Conservation (phyloP, 2,113 vertebrate species). For the Melanotaenia duboulayi region DNA sequence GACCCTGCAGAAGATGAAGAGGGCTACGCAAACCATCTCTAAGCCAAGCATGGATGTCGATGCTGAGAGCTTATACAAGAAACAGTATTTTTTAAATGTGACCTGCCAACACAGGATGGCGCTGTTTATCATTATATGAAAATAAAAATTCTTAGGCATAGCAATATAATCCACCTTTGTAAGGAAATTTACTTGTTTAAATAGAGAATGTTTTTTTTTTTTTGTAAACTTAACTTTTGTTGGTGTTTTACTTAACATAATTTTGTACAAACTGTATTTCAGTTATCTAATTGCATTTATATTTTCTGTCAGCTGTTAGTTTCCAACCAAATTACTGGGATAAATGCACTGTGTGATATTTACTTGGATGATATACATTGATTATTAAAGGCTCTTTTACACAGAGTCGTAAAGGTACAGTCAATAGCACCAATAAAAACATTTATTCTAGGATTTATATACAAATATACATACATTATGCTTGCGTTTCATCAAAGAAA, state of each 20-base stretch:
- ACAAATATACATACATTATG: no score
- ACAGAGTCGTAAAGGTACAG: no score
- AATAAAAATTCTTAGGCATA: not conserved
- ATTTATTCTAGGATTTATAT: no score
- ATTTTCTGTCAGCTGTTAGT: not conserved
- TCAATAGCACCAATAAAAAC: no score
- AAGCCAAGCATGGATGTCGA: slow-evolving; percentile 16
- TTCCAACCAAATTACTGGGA: not conserved
- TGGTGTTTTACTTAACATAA: not conserved
- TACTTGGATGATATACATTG: not conserved
- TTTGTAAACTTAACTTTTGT: no score
- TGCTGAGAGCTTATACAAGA: not conserved
- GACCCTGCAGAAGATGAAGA: slow-evolving; percentile 47
- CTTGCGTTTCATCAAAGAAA: no score
- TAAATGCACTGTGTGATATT: not conserved
- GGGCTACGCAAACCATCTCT: slow-evolving; percentile 78
- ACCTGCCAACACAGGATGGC: slow-evolving; percentile 50
- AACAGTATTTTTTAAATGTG: not conserved
- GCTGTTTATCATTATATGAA: slow-evolving; percentile 24
- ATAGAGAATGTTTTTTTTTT: not conserved
- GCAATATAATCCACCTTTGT: not conserved
- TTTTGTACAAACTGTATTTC: no score
- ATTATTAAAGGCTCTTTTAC: not conserved
- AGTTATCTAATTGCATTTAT: no score
- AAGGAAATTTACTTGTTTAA: not conserved